Evolutionary conservation across 2,113 vertebrate genomes (phyloP).

Genomic region (Malurus alboscapulatus): DNA sequence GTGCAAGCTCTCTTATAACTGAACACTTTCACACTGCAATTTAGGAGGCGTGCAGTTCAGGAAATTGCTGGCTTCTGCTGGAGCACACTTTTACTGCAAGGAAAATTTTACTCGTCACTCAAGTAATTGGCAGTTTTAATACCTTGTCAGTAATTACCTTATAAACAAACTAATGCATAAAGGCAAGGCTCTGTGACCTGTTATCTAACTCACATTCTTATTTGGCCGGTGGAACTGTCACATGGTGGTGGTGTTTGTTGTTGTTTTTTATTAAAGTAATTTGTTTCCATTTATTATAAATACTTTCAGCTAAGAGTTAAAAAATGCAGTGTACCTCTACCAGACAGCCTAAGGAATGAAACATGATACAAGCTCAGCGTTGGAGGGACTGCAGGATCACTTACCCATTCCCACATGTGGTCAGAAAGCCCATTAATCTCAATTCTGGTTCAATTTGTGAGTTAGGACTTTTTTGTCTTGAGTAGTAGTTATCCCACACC

Average conservation of each 20-base stretch:
- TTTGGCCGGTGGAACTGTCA: conserved; percentile 48
- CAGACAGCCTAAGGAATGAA: conserved; percentile 55
- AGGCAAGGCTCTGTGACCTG: conserved; percentile 71
- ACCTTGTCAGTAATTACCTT: conserved; percentile 95
- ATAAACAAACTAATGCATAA: conserved; percentile 90
- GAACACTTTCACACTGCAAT: conserved; percentile 89
- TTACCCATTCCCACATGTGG: conserved; percentile 33
- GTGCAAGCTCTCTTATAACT: conserved; percentile 80
- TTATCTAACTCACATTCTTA: conserved; percentile 68
- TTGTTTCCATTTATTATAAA: conserved; percentile 63
- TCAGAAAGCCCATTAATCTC: conserved; percentile 55
- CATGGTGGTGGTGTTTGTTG: conserved; percentile 8
- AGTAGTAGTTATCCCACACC: not conserved
- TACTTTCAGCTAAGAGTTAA: conserved; percentile 36
- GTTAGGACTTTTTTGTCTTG: conserved; percentile 7
- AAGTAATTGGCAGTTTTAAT: conserved; percentile 95
- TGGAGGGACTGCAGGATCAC: conserved; percentile 29
- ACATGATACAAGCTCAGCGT: not conserved
- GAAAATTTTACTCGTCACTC: conserved; percentile 89
- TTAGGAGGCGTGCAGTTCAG: conserved; percentile 92
- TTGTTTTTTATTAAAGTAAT: conserved; percentile 35
- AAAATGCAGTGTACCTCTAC: conserved; percentile 12
- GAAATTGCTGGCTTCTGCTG: conserved; percentile 92
- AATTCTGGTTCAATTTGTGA: conserved; percentile 50
- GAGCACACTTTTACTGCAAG: conserved; percentile 89